Base-by-base conservation (phyloP, 2,888 invertebrate genomes). In the Lapara coniferarum region DNA sequence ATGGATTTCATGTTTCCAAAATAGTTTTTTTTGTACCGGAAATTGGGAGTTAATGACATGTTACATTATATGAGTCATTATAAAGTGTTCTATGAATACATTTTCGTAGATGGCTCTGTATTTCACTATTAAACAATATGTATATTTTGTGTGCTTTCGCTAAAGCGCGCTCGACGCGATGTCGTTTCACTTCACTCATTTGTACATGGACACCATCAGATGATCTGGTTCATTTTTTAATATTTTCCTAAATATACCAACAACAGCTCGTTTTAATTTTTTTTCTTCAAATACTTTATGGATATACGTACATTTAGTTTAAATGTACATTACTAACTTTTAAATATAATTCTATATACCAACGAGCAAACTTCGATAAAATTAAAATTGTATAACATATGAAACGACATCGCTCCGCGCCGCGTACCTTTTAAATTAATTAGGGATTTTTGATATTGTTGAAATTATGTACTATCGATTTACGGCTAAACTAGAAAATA, bases 141-240 rank as follows among this genome's bases (percentile, higher is more conserved):
- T 71, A 89, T 91, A 90, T 82, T 89, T 85, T 89, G 85, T 89
- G 84, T 87, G 81, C 77, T 82, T 85, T 84, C 75, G 77, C 87
- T 89, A 88, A 78, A 77, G 74, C 71, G 76, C 78, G 69, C 85
- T 78, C 80, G 79, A 74, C 81, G 81, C 87, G 84, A 89, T 83
- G 88, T 85, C 89, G 81, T 69, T 85, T 88, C 92, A 92, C 91
- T 88, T 87, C 71, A 72, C 77, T 81, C 81, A 95, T 95, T 95
- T 95, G 95, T 95, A 95, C 95, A 95, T 95, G 94, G 93, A 87
- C 91, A 94, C 94, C 95, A 95, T 95, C 95, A 95, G 95, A 95
- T 95, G 95, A 95, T 95, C 95, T 95, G 95, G 89, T 89, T 91
- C 81, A 81, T 80, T 87, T 89, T 84, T 89, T 91, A 88, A 90